Evolutionary conservation across 2,797 vertebrate genomes (phyloP), one percentile per base, ranked within the genome.

Genomic region (Syndactyla subalaris): DNA sequence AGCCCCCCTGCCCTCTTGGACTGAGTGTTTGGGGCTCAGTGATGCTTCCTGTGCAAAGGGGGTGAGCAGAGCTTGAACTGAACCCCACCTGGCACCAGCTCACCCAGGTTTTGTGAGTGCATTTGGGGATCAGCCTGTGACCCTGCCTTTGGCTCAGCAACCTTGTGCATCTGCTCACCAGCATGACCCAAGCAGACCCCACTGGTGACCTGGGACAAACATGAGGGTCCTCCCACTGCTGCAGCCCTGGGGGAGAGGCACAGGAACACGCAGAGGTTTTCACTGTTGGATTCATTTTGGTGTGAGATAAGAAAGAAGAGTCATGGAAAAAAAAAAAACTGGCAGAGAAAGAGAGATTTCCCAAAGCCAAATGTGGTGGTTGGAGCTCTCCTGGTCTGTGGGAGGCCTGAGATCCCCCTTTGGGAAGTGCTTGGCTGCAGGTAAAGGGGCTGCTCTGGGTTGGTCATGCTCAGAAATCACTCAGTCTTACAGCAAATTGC

Each of bases 21-120:
- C 0, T 0, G 17, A 74, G 66, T 3, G 1, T 32, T 1, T 38
- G 32, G n/a, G 34, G 39, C 27, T 91, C 66, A 29, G 81, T 0
- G 8, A 24, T 23, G 58, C 21, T 32, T 51, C 20, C 48, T 2
- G 7, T 32, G 46, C 49, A 18, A 32, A 77, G 6, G 8, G 6
- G 36, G 4, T 29, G 57, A 74, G 66, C 57, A 68, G 58, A 73
- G 22, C 19, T 85, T 46, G 63, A 65, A 7, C 21, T 15, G 23
- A 59, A 8, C n/a, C 58, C 21, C 36, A 30, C 21, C n/a, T 9
- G 41, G 29, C 26, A 5, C 38, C 32, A 81, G 34, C 48, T 32
- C 38, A 41, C 36, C 32, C 58, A 32, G 34, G 19, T 23, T 78
- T 43, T 61, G 30, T 22, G 62, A 30, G 14, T 4, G 1, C 2